phyloP scores from a whole-genome alignment of 2,797 vertebrate genomes.

The Mionectes olivaceus region DNA sequence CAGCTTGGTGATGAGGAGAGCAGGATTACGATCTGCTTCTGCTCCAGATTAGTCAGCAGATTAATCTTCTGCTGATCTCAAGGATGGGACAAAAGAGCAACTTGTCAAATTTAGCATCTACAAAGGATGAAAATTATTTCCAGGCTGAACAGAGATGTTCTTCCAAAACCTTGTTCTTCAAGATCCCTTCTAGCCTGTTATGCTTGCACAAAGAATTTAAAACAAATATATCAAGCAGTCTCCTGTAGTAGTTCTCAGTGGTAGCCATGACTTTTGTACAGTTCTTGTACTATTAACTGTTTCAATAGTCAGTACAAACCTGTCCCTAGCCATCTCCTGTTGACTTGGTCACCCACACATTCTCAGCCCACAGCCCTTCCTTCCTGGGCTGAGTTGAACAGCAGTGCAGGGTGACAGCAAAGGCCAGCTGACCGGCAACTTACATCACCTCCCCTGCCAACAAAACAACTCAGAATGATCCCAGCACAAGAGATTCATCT shows the following conservation, averaged over 20 bases:
- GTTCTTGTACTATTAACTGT: background rate
- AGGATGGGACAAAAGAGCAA: background rate
- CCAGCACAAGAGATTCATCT: background rate
- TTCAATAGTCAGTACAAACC: background rate
- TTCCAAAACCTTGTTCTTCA: background rate
- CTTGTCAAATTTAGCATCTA: background rate
- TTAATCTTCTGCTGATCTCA: background rate
- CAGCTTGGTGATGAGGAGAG: background rate
- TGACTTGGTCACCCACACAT: background rate
- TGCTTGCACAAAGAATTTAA: background rate
- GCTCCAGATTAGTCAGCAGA: background rate
- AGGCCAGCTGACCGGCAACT: background rate
- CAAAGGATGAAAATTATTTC: background rate
- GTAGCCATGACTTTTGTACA: background rate
- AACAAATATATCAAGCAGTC: background rate
- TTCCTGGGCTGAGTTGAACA: background rate
- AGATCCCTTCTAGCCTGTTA: background rate
- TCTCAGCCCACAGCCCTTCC: background rate
- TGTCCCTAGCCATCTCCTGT: background rate
- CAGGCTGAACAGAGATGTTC: background rate
- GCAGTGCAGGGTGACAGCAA: background rate
- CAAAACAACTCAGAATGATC: background rate
- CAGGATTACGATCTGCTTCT: background rate
- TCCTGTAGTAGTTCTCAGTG: background rate
- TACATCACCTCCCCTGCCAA: background rate